phyloP scores from a whole-genome alignment of 1,140 invertebrate species.

The Saccostrea glomerata region DNA sequence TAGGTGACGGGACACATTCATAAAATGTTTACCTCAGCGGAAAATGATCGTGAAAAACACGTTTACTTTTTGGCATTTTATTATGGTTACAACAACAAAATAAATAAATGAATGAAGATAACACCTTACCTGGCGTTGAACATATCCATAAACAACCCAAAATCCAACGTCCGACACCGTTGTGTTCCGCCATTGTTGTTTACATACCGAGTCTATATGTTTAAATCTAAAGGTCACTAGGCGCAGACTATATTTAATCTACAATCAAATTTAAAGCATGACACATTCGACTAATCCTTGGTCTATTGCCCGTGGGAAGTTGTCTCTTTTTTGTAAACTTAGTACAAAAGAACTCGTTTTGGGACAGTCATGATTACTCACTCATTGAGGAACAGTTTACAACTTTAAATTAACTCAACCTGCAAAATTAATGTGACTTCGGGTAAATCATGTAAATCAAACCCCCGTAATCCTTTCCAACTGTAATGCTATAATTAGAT shows the following conservation, averaged over 20 bases:
- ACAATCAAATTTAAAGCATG: conserved; percentile 3
- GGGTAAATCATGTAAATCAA: too few species aligned
- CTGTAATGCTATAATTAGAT: too few species aligned
- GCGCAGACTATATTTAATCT: neutral
- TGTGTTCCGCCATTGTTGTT: conserved; percentile 9
- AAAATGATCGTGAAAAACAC: neutral
- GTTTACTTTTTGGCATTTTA: neutral
- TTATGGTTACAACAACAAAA: neutral
- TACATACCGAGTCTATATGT: neutral
- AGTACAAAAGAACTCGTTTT: too few species aligned
- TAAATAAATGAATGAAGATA: neutral
- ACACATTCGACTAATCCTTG: neutral
- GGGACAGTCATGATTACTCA: too few species aligned
- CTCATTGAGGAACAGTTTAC: too few species aligned
- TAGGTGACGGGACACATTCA: neutral
- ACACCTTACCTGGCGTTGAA: neutral
- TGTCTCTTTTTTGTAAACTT: neutral
- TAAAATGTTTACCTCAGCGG: too few species aligned
- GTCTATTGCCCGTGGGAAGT: neutral
- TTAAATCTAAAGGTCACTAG: neutral
- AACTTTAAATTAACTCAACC: too few species aligned
- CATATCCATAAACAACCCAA: neutral
- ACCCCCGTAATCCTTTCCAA: too few species aligned
- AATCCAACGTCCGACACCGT: neutral
- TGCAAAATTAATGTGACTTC: too few species aligned